Conservation (phyloP, 2,797 vertebrate species). For the Diceros bicornis region DNA sequence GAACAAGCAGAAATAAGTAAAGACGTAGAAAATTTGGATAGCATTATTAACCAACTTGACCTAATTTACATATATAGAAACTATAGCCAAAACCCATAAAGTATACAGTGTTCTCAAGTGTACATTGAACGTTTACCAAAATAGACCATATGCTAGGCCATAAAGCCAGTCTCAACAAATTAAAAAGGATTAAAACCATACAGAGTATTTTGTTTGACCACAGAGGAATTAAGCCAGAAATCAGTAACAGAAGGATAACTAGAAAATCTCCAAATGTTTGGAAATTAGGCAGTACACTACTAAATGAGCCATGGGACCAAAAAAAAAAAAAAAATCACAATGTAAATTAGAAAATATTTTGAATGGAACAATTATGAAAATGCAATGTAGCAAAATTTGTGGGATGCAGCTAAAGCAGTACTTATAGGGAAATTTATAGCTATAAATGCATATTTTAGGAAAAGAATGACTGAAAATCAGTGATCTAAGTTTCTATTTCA, state of each 20-base stretch:
- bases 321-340: neutral
- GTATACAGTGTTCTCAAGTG: neutral
- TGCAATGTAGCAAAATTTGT: neutral
- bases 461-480: neutral
- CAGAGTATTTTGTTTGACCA: neutral
- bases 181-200: neutral
- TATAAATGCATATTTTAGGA: neutral
- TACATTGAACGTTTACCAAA: neutral
- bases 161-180: neutral
- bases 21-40: neutral
- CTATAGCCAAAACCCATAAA: neutral
- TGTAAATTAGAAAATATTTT: neutral
- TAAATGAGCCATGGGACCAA: neutral
- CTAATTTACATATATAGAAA: neutral
- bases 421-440: neutral
- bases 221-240: neutral
- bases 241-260: neutral
- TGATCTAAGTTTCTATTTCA: neutral
- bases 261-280: neutral
- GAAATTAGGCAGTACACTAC: neutral
- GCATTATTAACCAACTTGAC: neutral
- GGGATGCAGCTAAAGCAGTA: neutral
- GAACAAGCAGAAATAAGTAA: neutral
- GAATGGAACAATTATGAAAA: neutral
- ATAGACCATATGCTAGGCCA: neutral